Conservation (phyloP, 2,797 vertebrate species). For the Clarias platycephalus region DNA sequence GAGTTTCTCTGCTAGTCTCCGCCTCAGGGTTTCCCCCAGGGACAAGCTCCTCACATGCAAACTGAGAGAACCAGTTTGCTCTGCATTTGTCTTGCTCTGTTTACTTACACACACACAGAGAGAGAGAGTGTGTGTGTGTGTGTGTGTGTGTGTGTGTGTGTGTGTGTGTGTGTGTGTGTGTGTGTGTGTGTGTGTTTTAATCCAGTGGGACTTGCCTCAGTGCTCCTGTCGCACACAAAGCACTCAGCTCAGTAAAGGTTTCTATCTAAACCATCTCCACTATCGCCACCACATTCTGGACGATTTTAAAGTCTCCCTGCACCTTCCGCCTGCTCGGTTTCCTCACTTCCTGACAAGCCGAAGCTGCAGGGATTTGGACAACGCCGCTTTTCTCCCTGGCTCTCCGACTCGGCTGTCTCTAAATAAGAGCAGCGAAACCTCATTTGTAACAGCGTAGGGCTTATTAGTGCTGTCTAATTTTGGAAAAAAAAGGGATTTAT, state of each 20-base stretch:
- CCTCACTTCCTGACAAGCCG: slow-evolving; percentile 6
- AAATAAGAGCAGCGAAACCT: not conserved
- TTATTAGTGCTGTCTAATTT: slow-evolving; percentile 16
- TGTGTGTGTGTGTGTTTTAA: slow-evolving; percentile 25
- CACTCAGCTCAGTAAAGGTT: slow-evolving; percentile 3
- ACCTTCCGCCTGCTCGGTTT: slow-evolving; percentile 30
- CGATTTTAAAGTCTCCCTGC: slow-evolving; percentile 32
- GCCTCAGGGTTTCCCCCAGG: slow-evolving; percentile 48
- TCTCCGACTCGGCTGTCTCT: not conserved
- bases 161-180: too few relatives aligned
- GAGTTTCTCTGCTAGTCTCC: slow-evolving; percentile 38
- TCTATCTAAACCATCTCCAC: not conserved
- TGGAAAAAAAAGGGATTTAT: not conserved
- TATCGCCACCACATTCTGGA: not conserved
- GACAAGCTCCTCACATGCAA: slow-evolving; percentile 41
- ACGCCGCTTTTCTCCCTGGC: slow-evolving; percentile 5
- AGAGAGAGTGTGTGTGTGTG: too few relatives aligned
- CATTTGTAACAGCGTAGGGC: not conserved
- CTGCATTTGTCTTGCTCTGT: slow-evolving; percentile 44
- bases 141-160: not conserved
- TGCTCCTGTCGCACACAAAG: not conserved
- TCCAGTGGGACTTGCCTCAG: slow-evolving; percentile 34
- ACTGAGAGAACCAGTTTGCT: slow-evolving; percentile 56
- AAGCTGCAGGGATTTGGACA: slow-evolving; percentile 1
- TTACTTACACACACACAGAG: too few relatives aligned